A percentile compares a stretch with the other conserved stretches of the same genome.
phyloP scores from a whole-genome alignment of 2,888 invertebrate genomes.

The Periphyllus acericola region DNA sequence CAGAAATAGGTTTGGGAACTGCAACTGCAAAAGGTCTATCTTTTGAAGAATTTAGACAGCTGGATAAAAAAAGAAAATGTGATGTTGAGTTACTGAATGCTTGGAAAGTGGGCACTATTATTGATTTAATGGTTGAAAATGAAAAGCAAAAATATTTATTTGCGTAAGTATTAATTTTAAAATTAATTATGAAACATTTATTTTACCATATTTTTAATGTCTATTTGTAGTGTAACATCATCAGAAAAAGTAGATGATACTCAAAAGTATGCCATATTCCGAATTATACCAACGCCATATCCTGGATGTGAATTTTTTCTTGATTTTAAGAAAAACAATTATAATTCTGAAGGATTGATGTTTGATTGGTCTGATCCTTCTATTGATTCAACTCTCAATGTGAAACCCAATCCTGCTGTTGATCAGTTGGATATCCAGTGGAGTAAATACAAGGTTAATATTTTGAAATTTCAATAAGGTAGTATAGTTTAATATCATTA shows the following conservation, averaged over 20 bases:
- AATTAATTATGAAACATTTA: background rate
- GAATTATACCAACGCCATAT: constrained; percentile 79
- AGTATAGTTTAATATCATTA: background rate
- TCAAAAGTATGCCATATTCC: constrained; percentile 79
- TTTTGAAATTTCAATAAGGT: background rate
- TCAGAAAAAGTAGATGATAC: constrained; percentile 86
- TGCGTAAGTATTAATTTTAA: constrained; percentile 72
- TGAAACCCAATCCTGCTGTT: constrained; percentile 72
- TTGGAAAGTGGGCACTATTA: constrained; percentile 78
- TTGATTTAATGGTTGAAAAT: constrained; percentile 86
- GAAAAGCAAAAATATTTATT: constrained; percentile 84
- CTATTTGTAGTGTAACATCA: constrained; percentile 76
- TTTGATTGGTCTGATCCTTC: constrained; percentile 80
- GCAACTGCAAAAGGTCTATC: constrained; percentile 67
- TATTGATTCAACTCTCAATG: constrained; percentile 75
- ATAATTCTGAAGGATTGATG: constrained; percentile 74
- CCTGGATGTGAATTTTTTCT: constrained; percentile 87
- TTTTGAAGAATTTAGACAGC: constrained; percentile 71
- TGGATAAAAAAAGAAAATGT: constrained; percentile 74
- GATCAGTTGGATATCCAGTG: constrained; percentile 72
- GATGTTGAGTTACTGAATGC: constrained; percentile 78
- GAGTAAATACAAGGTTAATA: constrained; percentile 73
- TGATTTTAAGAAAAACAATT: constrained; percentile 78
- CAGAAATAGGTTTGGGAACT: constrained; percentile 78
- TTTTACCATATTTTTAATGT: constrained; percentile 59